Evolutionary conservation across 2,113 vertebrate species (phyloP).

Genomic region (Alligator sinensis): DNA sequence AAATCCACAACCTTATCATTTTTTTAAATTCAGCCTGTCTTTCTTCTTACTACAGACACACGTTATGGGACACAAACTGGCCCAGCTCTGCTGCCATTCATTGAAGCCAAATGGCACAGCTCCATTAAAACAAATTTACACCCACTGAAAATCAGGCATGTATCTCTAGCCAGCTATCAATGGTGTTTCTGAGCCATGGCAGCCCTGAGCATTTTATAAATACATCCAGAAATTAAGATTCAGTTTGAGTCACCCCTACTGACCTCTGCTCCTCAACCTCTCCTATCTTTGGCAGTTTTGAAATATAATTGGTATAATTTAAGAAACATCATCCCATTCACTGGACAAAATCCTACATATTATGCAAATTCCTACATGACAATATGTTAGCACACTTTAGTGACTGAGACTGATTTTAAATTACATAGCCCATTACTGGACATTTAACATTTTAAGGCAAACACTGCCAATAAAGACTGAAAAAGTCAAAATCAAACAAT

Average conservation of each 20-base stretch:
- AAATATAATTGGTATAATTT: background rate
- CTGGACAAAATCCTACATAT: background rate
- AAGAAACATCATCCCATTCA: background rate
- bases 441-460: constrained; percentile 14
- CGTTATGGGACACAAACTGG: rapidly evolving
- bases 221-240: background rate
- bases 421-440: background rate
- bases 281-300: background rate
- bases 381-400: background rate
- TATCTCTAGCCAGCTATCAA: rapidly evolving
- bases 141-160: background rate
- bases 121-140: background rate
- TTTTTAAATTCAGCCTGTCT: background rate
- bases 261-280: background rate
- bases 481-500: constrained; percentile 10
- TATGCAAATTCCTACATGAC: background rate
- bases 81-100: background rate
- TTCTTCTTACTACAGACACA: background rate
- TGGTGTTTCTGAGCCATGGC: rapidly evolving
- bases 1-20: background rate
- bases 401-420: background rate
- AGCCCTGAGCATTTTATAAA: background rate
- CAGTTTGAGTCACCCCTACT: background rate
- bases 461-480: background rate
- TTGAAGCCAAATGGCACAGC: rapidly evolving